Evolutionary conservation across 30 jellyfish, hydroid and myxozoan genomes (phyloP).

Genomic region (Turritopsis dohrnii): DNA sequence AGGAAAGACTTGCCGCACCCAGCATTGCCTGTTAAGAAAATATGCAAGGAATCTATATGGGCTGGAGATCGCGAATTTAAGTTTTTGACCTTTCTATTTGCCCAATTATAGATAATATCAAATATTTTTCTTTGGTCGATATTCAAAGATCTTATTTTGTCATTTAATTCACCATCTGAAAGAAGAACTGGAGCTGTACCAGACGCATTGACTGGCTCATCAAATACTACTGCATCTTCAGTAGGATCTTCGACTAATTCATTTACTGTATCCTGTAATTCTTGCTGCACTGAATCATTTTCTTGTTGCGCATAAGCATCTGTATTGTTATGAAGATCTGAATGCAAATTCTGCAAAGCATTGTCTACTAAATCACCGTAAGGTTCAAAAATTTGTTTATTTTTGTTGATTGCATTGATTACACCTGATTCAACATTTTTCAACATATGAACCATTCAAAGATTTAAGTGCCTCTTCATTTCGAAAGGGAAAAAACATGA

Average conservation of each 20-base stretch:
- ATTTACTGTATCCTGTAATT: neutral
- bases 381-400: neutral
- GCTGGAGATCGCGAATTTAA: neutral
- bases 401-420: neutral
- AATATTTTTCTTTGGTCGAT: conserved; percentile 1
- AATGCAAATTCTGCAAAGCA: conserved; percentile 4
- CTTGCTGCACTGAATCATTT: neutral
- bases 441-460: neutral
- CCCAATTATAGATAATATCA: conserved; percentile 1
- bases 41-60: conserved; percentile 12
- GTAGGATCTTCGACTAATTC: neutral
- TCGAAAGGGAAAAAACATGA: conserved; percentile 27
- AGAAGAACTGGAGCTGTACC: neutral
- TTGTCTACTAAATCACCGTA: conserved; percentile 16
- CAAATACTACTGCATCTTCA: neutral
- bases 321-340: neutral
- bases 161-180: neutral
- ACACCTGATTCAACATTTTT: neutral
- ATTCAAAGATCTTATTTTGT: conserved; percentile 9
- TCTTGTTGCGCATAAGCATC: neutral
- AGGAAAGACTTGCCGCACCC: conserved; percentile 9
- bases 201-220: neutral
- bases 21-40: conserved; percentile 19
- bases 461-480: neutral
- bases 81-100: neutral